A percentile compares a stretch with the other conserved stretches of the same genome.
Conservation (phyloP, 2,888 invertebrate species). For the Philopedon plagiatum region DNA sequence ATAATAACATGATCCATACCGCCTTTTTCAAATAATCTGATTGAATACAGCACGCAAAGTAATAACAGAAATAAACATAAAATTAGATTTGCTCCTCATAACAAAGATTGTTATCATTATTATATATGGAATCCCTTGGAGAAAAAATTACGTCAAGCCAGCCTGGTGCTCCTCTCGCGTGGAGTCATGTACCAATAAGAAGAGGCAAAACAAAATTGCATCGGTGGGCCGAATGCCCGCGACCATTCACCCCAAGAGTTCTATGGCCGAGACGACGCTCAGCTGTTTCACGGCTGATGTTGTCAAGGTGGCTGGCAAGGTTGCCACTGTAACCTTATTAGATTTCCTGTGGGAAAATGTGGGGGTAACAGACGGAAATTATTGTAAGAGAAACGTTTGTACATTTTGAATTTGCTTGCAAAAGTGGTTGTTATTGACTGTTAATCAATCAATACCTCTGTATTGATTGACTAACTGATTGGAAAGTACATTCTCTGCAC, state of each 20-base stretch:
- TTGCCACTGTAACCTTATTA: constrained; percentile 1
- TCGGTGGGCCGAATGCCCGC: constrained; percentile 37
- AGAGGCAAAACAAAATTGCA: constrained; percentile 34
- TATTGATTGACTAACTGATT: too few relatives aligned
- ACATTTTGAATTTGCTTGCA: too few relatives aligned
- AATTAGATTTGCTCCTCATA: too few relatives aligned
- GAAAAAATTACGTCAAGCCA: background rate
- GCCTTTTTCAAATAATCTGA: too few relatives aligned
- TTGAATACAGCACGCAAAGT: too few relatives aligned
- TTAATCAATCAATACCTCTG: too few relatives aligned
- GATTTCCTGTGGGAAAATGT: constrained; percentile 1
- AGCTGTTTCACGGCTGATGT: constrained; percentile 19
- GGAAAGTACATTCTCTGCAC: too few relatives aligned
- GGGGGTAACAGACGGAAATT: too few relatives aligned
- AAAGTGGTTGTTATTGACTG: too few relatives aligned
- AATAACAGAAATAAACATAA: too few relatives aligned
- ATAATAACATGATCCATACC: too few relatives aligned
- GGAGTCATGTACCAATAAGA: constrained; percentile 24
- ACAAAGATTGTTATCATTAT: constrained; percentile 4
- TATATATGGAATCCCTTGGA: background rate
- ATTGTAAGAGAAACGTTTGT: too few relatives aligned
- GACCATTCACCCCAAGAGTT: constrained; percentile 43
- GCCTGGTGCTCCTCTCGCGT: constrained; percentile 1
- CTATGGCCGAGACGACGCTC: constrained; percentile 31
- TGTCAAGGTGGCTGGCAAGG: constrained; percentile 32